phyloP scores from a whole-genome alignment of 2,888 invertebrate genomes.

The Criorhina ranunculi region DNA sequence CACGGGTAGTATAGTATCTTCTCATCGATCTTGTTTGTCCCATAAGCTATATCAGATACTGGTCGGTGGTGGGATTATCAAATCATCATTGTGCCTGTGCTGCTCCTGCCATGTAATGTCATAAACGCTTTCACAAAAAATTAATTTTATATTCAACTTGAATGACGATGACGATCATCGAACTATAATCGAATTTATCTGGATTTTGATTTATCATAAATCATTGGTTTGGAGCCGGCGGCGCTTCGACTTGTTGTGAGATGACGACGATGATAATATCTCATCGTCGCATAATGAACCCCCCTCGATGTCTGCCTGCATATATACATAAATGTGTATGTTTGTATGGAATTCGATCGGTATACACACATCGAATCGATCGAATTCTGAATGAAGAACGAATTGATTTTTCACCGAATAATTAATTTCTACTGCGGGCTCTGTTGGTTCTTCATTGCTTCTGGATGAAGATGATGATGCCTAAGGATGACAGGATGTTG shows the following conservation, averaged over 20 bases:
- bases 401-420: constrained; percentile 75
- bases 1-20: constrained; percentile 24
- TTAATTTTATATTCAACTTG: constrained; percentile 69
- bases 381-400: constrained; percentile 73
- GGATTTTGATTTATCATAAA: constrained; percentile 74
- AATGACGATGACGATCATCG: constrained; percentile 75
- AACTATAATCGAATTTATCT: constrained; percentile 75
- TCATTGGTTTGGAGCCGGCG: constrained; percentile 65
- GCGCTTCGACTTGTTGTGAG: constrained; percentile 42
- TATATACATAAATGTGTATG: constrained; percentile 2
- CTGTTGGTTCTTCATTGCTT: background rate
- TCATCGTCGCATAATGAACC: constrained; percentile 76
- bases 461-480: constrained; percentile 7
- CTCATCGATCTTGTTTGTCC: constrained; percentile 38
- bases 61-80: constrained; percentile 72
- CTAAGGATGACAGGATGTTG: constrained; percentile 25
- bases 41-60: constrained; percentile 34
- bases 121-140: constrained; percentile 75
- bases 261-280: constrained; percentile 72
- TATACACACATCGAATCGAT: constrained; percentile 70
- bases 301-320: constrained; percentile 71
- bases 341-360: constrained; percentile 71
- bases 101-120: constrained; percentile 73
- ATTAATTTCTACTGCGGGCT: constrained; percentile 43
- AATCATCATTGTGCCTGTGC: constrained; percentile 46